Base-by-base conservation (phyloP, 2,888 invertebrate species). In the Callinectes sapidus region DNA sequence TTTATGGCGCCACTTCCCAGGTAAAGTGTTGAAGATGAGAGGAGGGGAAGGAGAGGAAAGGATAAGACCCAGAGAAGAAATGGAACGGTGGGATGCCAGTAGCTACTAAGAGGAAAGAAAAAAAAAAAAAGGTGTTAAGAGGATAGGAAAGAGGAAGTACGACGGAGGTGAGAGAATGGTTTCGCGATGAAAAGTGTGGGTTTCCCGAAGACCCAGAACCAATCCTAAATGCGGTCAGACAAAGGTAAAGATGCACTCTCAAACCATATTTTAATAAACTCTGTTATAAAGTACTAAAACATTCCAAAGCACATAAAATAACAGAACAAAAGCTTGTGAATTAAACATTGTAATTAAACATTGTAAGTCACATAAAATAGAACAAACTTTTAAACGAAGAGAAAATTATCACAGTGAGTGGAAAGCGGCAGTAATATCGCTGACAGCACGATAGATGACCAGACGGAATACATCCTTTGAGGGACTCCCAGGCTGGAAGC, bases 1-100 rank as follows among this genome's bases (percentile, higher is more conserved):
- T 81, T 81, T 81, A 81, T 81, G 81, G 32, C 18, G 35, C 81
- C 81, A 81, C 81, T 35, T 81, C 81, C 81, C 81, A 81, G 81
- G 81, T 81, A 81, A 81, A 81, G 81, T 35, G 81, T 35, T 81
- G 81, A 35, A 35, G 81, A 35, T 14, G 81, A 81, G 35, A 18
- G 5, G 81, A 16, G 5, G 16, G 18, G 2, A 35, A 81, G 81
- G 81, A 35, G 81, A 10, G 61, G 61, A 61, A 28, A 77, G 32
- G 71, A 77, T 1, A 81, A n/a, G 81, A 2, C 13, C 81, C 35
- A 35, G 35, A 32, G 81, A 35, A 18, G 81, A 81, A 81, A 81
- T 3, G 81, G 35, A 8, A 81, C 3, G 8, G 1, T 71, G 28
- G 28, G 35, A 81, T 61, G 23, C 16, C 0, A 35, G 81, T 14